Evolutionary conservation across 2,797 vertebrate species (phyloP), one percentile per base, ranked within the genome.

Genomic region (Acipenser oxyrinchus): DNA sequence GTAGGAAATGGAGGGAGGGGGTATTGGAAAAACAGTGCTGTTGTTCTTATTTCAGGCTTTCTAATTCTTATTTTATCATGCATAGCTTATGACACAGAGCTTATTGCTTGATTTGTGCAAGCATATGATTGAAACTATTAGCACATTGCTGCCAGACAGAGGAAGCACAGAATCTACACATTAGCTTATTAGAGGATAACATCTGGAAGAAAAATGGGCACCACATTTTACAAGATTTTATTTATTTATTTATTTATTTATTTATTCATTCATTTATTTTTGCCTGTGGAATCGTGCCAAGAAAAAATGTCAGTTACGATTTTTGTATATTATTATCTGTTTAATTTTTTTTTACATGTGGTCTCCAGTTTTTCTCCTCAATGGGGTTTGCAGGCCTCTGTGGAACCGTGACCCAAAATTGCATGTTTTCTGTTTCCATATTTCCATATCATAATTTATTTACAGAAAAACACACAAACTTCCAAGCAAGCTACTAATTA

Each of bases 401-500:
- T 51, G 67, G 78, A 78, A 62, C 73, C 74, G 58, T 3, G 66
- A 62, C 72, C 68, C 70, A 62, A 74, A 78, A 77, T 74, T 76
- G 15, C 49, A 70, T 2, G 7, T 64, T 59, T 67, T 69, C 66
- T 77, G 62, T 73, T 71, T 76, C 59, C 62, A 62, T 13, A 8
- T 10, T 9, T 4, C 10, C 8, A 67, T 5, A 72, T 76, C 60
- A 50, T 75, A 77, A 72, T 57, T 72, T 69, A 70, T 0, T 0
- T 62, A 61, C 60, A 72, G 67, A 60, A 70, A 77, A 64, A 75
- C 65, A 68, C 63, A 9, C 61, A 18, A 65, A 61, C 66, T 75
- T 76, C 64, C 51, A 71, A 4, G 70, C 73, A 74, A 49, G 66
- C 67, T 80, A n/a, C 48, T 72, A 76, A 80, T 75, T 72, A 64